These are phyloP conservation scores for Drosophila littoralis DNA, from an alignment of 1,140 invertebrate species.

Conservation along the genomic window DNA sequence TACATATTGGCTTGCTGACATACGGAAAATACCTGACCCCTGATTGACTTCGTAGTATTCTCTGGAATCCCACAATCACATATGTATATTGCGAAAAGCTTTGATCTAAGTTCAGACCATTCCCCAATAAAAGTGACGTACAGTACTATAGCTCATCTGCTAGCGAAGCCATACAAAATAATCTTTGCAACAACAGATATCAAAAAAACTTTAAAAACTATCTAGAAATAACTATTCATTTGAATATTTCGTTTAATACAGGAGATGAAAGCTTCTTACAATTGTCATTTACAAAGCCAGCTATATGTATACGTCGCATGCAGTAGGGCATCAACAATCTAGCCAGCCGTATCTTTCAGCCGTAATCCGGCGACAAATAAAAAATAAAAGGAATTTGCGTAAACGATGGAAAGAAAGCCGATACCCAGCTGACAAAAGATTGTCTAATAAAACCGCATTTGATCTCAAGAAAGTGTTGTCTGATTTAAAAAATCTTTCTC, in stretches of 20 bases:
- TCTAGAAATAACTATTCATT: conserved; percentile 11
- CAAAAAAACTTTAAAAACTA: conserved; percentile 36
- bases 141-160: conserved; percentile 15
- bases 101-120: conserved; percentile 39
- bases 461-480: conserved; percentile 14
- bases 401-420: conserved; percentile 22
- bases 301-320: conserved; percentile 7
- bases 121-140: conserved; percentile 35
- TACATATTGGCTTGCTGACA: conserved; percentile 83
- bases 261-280: conserved; percentile 44
- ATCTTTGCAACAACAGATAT: conserved; percentile 41
- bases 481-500: conserved; percentile 4
- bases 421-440: conserved; percentile 36
- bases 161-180: conserved; percentile 21
- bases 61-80: conserved; percentile 49
- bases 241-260: conserved; percentile 11
- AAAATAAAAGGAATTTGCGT: too few relatives aligned
- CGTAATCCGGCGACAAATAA: too few relatives aligned
- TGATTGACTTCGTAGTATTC: conserved; percentile 78
- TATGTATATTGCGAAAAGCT: conserved; percentile 12
- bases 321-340: too few relatives aligned
- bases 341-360: too few relatives aligned
- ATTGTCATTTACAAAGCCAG: conserved; percentile 27
- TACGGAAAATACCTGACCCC: conserved; percentile 71
- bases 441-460: conserved; percentile 23